phyloP scores from a whole-genome alignment of 2,888 invertebrate genomes.

The Agrypnus murinus region DNA sequence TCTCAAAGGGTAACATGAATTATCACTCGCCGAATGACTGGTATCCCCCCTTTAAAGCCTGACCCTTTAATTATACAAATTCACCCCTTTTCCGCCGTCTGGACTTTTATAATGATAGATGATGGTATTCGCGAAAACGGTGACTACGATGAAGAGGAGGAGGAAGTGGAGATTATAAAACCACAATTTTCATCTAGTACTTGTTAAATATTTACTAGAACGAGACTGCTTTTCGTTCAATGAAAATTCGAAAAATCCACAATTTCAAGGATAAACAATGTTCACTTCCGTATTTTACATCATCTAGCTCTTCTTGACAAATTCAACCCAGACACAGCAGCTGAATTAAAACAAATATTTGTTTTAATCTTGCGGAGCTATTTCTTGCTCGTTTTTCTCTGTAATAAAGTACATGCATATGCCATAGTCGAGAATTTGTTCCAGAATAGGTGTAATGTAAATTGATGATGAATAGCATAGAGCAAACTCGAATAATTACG shows the following conservation, averaged over 20 bases:
- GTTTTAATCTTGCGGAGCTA: background rate
- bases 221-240: background rate
- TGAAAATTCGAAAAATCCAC: background rate
- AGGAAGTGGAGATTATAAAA: background rate
- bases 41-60: background rate
- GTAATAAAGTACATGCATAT: background rate
- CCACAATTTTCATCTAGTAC: background rate
- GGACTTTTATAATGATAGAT: background rate
- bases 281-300: too few relatives aligned
- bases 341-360: conserved; percentile 9
- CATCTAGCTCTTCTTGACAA: too few relatives aligned
- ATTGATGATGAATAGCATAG: background rate
- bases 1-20: too few relatives aligned
- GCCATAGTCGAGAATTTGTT: background rate
- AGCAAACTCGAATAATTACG: too few relatives aligned
- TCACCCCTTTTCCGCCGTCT: conserved; percentile 5
- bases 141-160: too few relatives aligned
- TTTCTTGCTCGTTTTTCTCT: background rate
- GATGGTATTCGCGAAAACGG: background rate
- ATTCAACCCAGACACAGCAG: too few relatives aligned
- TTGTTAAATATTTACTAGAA: background rate
- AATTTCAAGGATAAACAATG: background rate
- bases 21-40: too few relatives aligned
- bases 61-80: conserved; percentile 7
- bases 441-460: conserved; percentile 8